Base-by-base conservation (phyloP, 2,888 invertebrate species). In the Phaonia tiefii region DNA sequence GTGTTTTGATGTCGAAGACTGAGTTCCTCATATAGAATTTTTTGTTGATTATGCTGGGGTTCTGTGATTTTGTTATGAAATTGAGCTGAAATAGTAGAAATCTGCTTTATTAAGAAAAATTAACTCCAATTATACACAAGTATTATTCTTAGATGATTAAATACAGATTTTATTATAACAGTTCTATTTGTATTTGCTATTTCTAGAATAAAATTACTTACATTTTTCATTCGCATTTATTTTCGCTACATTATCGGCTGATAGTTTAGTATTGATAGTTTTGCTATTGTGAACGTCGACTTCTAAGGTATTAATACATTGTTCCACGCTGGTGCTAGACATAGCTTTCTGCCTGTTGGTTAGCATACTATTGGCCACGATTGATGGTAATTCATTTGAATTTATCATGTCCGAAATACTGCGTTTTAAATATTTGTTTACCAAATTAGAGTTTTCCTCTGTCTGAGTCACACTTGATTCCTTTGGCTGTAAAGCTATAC, bases 21-120 rank as follows among this genome's bases (percentile, higher is more conserved):
- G 83, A 92, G 94, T 86, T 94, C 94, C 0, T 93, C 92, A 2
- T 92, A 92, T 74, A 94, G 87, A 1, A 94, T 91, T 88, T 92
- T 93, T 20, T 93, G 86, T 87, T 93, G 93, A 85, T 94, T 95
- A 66, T 91, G 88, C 81, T 94, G 89, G 0, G 94, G 93, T 74
- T 93, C 93, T 13, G 92, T 93, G 75, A 94, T 75, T n/a, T 77
- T 11, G 39, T 44, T 77, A 70, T 71, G 71, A 44, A 49, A 65
- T 44, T 80, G 69, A 10, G 22, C 80, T 80, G 22, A 25, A 51
- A 63, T n/a, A 31, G 17, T 15, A 10, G 31, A 10, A 49, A 46
- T n/a, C n/a, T n/a, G 17, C 15, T 22, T 11, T 13, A 13, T 13
- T 20, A 39, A 46, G 44, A 37, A 20, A 44, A 39, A 13, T 11